Conservation (phyloP, 2,113 vertebrate species). For the Sinocyclocheilus grahami region DNA sequence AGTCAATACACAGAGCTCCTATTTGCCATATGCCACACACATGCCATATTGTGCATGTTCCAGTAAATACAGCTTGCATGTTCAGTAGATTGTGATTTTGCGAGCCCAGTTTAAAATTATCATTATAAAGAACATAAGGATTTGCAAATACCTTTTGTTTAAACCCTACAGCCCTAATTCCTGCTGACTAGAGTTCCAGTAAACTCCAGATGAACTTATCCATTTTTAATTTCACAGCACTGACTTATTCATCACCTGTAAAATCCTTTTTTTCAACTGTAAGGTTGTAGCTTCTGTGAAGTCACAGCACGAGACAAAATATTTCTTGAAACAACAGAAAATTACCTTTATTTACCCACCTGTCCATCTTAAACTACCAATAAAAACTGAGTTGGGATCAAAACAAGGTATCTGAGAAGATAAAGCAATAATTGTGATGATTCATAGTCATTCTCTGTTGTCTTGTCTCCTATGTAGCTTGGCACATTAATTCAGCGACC, state of each 20-base stretch:
- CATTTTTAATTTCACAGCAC: slow-evolving; percentile 45
- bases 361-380: slow-evolving; percentile 10
- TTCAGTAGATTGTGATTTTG: not conserved
- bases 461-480: not conserved
- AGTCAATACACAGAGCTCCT: not conserved
- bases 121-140: not conserved
- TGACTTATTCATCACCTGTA: slow-evolving; percentile 48
- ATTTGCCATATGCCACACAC: slow-evolving; percentile 46
- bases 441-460: not conserved
- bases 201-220: slow-evolving; percentile 48
- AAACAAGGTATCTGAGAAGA: not conserved
- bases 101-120: not conserved
- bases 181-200: slow-evolving; percentile 23
- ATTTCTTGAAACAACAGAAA: not conserved
- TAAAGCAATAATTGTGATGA: not conserved
- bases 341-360: slow-evolving; percentile 25
- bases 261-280: not conserved
- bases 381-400: slow-evolving; percentile 16
- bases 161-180: not conserved
- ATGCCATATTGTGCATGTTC: slow-evolving; percentile 28
- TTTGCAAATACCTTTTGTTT: not conserved
- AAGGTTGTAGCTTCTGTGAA: not conserved
- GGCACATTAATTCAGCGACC: slow-evolving; percentile 21
- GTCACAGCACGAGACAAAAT: not conserved
- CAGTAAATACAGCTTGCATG: not conserved